These are phyloP conservation scores for Sylvia borin DNA, from an alignment of 2,797 vertebrate species.

Conservation along the genomic window DNA sequence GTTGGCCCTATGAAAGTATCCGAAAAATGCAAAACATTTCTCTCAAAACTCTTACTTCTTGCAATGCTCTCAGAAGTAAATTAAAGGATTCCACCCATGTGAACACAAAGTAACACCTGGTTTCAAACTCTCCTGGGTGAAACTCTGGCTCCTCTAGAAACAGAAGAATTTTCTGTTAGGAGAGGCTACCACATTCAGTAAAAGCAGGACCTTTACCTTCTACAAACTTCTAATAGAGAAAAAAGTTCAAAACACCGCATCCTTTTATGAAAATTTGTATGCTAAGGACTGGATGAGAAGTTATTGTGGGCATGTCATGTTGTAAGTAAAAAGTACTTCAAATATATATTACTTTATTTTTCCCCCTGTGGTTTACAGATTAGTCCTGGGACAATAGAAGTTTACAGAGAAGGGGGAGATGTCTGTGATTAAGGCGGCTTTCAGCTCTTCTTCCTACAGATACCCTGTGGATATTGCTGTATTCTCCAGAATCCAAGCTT, in stretches of 20 bases:
- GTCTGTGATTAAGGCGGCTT: conserved; percentile 17
- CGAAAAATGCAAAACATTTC: neutral
- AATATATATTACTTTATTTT: neutral
- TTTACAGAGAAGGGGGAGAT: conserved; percentile 10
- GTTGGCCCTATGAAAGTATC: neutral
- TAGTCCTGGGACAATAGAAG: conserved; percentile 18
- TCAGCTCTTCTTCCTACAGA: conserved; percentile 59
- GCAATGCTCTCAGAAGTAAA: neutral
- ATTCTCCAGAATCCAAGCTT: conserved; percentile 55
- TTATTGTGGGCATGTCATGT: neutral
- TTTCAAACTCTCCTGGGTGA: neutral
- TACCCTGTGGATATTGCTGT: conserved; percentile 48
- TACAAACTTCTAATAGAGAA: neutral
- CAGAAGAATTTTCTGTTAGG: neutral
- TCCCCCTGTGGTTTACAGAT: neutral
- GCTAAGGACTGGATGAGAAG: neutral
- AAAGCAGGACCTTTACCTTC: neutral
- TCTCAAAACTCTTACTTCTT: neutral
- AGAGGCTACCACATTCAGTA: neutral
- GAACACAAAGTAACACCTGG: neutral
- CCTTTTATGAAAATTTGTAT: neutral
- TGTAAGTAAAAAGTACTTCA: conserved; percentile 8
- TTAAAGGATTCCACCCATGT: neutral
- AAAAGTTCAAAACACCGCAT: neutral
- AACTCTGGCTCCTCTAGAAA: neutral